These are phyloP conservation scores for Neelides folsomi DNA, from an alignment of 2,888 invertebrate species.

Conservation along the genomic window DNA sequence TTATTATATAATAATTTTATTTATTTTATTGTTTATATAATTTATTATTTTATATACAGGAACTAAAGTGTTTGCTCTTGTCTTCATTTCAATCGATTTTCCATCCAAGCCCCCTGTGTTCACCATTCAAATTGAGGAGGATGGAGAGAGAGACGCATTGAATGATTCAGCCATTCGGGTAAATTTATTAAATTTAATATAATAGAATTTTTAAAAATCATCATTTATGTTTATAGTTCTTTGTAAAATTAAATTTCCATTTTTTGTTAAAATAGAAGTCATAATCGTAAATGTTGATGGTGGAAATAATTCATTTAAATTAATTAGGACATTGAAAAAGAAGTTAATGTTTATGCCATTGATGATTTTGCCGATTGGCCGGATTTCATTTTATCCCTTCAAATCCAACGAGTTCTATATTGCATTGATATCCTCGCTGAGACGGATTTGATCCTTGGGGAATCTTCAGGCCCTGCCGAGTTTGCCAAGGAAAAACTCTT, in stretches of 20 bases:
- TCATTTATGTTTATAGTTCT: neutral
- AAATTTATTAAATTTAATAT: constrained; percentile 26
- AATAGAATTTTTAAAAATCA: neutral
- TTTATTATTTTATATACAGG: no score
- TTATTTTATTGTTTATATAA: no score
- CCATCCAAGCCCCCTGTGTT: constrained; percentile 66
- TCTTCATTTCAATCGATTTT: constrained; percentile 69
- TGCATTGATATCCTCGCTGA: constrained; percentile 79
- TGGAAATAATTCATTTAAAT: no score
- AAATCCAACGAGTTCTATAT: constrained; percentile 62
- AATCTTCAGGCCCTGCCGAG: constrained; percentile 42
- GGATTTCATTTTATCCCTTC: constrained; percentile 54
- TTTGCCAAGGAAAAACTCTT: constrained; percentile 72
- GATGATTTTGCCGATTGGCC: constrained; percentile 37
- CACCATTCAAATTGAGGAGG: constrained; percentile 58
- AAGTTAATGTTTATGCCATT: constrained; percentile 51
- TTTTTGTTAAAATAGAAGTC: no score
- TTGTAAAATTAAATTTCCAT: no score
- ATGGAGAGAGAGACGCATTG: constrained; percentile 50
- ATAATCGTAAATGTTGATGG: no score
- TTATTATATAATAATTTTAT: no score
- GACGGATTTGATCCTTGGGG: constrained; percentile 48
- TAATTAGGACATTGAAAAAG: constrained; percentile 58
- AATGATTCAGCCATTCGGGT: constrained; percentile 59
- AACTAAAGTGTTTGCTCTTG: constrained; percentile 62